Percentiles rank a stretch among this genome's conserved stretches.
Evolutionary conservation across 2,113 vertebrate genomes (phyloP).

Genomic region (Oryzias melastigma): DNA sequence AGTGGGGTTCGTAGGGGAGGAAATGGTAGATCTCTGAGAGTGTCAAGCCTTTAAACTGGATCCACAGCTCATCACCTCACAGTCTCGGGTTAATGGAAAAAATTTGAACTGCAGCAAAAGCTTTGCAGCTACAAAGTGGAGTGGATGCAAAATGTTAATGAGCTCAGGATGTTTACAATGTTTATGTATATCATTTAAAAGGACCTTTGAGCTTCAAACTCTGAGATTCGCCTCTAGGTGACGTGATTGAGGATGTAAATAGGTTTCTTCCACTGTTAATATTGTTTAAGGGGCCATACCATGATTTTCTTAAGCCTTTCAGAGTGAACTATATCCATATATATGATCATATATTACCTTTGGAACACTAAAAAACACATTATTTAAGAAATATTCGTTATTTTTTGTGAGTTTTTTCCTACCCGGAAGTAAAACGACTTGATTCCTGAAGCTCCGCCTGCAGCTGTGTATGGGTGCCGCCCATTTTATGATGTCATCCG

Average conservation of each 20-base stretch:
- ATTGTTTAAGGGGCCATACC: no score
- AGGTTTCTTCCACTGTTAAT: no score
- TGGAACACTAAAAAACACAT: no score
- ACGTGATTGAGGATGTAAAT: constrained; percentile 3
- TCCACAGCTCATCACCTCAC: constrained; percentile 18
- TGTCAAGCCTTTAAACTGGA: not conserved
- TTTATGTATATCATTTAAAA: constrained; percentile 34
- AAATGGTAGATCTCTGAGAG: not conserved
- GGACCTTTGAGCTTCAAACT: constrained; percentile 1
- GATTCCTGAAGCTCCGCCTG: no score
- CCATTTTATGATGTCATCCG: no score
- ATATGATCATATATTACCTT: no score
- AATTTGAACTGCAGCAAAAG: constrained; percentile 12
- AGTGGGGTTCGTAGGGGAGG: not conserved
- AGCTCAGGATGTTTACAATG: constrained; percentile 28
- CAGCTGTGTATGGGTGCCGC: no score
- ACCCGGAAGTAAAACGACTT: no score
- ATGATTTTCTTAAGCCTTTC: no score
- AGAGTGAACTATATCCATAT: no score
- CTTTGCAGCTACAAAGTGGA: not conserved
- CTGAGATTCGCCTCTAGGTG: constrained; percentile 11
- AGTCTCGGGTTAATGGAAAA: constrained; percentile 24
- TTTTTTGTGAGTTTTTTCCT: no score
- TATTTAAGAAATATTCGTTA: no score
- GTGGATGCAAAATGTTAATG: constrained; percentile 39